Conservation (phyloP, 1,140 invertebrate genomes). For the Eumeta japonica region DNA sequence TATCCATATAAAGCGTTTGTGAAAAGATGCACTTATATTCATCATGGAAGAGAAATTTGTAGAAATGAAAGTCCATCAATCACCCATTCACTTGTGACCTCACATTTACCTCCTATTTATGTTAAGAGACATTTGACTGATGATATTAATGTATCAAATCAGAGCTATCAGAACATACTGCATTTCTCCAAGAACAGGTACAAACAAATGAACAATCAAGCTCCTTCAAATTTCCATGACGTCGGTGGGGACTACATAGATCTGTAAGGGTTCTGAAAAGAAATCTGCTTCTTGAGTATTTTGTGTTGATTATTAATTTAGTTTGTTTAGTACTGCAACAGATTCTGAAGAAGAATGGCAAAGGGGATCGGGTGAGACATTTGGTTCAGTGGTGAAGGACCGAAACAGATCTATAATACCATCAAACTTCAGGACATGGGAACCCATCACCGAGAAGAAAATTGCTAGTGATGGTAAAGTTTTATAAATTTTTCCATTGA, state of each 20-base stretch:
- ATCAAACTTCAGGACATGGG: slow-evolving; percentile 35
- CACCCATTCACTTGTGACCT: slow-evolving; percentile 12
- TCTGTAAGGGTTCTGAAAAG: no score
- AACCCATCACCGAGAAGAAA: slow-evolving; percentile 18
- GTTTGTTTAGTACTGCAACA: slow-evolving; percentile 7
- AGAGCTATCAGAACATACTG: slow-evolving; percentile 17
- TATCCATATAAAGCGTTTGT: slow-evolving; percentile 26
- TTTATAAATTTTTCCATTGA: not conserved
- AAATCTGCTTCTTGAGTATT: slow-evolving; percentile 1
- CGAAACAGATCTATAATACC: slow-evolving; percentile 12
- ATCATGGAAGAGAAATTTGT: slow-evolving; percentile 31
- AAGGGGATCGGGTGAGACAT: slow-evolving; percentile 5
- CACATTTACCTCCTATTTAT: no score
- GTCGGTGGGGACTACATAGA: slow-evolving; percentile 30
- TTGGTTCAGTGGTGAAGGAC: not conserved
- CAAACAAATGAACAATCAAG: slow-evolving; percentile 35
- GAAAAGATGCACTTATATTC: slow-evolving; percentile 24
- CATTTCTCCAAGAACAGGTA: slow-evolving; percentile 24
- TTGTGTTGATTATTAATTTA: slow-evolving; percentile 4
- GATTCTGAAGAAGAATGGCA: slow-evolving; percentile 8
- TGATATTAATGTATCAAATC: no score
- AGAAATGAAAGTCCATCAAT: slow-evolving; percentile 14
- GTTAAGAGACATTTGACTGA: no score
- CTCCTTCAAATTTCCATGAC: slow-evolving; percentile 24
- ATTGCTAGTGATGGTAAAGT: slow-evolving; percentile 14